Evolutionary conservation across 2,888 invertebrate genomes (phyloP).

Genomic region (Ommatoiulus sabulosus): DNA sequence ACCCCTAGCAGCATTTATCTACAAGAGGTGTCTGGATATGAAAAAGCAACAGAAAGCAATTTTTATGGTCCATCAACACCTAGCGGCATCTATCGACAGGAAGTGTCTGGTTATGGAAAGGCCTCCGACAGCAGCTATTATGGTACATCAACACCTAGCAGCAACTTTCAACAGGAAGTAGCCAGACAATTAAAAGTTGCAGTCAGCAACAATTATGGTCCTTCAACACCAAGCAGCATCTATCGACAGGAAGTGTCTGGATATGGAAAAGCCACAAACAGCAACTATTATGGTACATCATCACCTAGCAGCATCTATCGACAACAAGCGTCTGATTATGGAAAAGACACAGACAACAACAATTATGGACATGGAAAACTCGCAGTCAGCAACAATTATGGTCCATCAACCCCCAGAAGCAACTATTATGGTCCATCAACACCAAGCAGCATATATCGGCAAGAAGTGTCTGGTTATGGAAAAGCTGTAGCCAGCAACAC

Average conservation of each 20-base stretch:
- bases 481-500: background rate
- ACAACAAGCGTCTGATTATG: background rate
- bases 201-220: background rate
- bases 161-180: background rate
- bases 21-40: background rate
- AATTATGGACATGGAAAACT: background rate
- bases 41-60: background rate
- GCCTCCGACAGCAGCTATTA: background rate
- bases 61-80: background rate
- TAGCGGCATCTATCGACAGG: background rate
- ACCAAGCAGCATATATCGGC: background rate
- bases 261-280: background rate
- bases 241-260: background rate
- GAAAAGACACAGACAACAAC: background rate
- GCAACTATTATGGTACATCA: background rate
- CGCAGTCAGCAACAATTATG: background rate
- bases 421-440: background rate
- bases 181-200: background rate
- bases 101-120: background rate
- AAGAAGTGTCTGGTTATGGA: background rate
- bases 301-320: background rate
- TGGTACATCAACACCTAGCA: background rate
- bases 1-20: background rate
- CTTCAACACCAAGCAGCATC: background rate
- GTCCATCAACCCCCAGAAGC: background rate